These are phyloP conservation scores for Talpa occidentalis DNA, from an alignment of 2,113 vertebrate genomes.

Conservation along the genomic window DNA sequence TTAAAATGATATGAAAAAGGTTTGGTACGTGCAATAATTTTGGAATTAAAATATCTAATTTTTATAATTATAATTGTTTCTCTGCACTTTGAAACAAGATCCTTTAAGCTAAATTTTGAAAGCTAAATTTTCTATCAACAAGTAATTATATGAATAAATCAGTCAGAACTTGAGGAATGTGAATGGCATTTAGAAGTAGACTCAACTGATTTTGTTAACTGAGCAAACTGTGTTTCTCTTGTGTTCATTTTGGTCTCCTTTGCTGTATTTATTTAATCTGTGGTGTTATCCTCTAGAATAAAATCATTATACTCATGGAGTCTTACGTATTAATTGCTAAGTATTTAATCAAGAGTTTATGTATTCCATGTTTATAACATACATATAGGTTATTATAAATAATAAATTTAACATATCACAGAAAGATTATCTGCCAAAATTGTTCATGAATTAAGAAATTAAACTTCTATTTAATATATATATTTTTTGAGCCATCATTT, in stretches of 20 bases:
- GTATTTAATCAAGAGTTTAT: conserved; percentile 2
- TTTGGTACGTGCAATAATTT: background rate
- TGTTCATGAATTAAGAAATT: conserved; percentile 59
- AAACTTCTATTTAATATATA: conserved; percentile 61
- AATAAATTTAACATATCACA: background rate
- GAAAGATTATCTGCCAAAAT: conserved; percentile 54
- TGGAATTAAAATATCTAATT: conserved; percentile 44
- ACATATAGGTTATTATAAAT: background rate
- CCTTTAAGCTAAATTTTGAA: conserved; percentile 32
- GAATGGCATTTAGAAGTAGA: conserved; percentile 45
- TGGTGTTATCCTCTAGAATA: conserved; percentile 40
- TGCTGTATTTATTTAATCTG: background rate
- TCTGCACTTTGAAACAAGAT: conserved; percentile 11
- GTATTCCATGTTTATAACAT: background rate
- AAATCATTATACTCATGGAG: conserved; percentile 28
- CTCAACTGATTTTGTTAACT: conserved; percentile 31
- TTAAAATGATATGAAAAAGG: background rate
- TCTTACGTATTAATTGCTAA: conserved; percentile 9
- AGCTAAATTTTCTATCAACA: conserved; percentile 28
- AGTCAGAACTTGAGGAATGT: conserved; percentile 8
- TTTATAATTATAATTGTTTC: conserved; percentile 6
- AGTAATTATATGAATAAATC: background rate
- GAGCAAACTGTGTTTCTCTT: conserved; percentile 17
- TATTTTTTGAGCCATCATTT: conserved; percentile 74
- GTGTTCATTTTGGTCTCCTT: background rate